A percentile compares a stretch with the other conserved stretches of the same genome.
These are phyloP conservation scores for Nothobranchius kuhntae DNA, from an alignment of 2,113 vertebrate species.

Conservation along the genomic window DNA sequence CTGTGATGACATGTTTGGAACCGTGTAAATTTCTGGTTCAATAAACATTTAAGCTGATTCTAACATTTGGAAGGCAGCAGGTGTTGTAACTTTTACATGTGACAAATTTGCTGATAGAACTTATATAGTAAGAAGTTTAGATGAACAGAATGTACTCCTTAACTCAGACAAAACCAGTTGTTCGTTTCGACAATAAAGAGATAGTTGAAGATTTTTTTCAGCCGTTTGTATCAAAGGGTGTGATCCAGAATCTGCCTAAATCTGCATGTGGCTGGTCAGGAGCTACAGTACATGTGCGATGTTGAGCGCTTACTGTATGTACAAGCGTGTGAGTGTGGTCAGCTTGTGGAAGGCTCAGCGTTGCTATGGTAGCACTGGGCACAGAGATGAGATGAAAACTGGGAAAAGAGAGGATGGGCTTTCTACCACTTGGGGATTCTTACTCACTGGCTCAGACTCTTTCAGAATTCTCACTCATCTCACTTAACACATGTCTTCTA, in stretches of 20 bases:
- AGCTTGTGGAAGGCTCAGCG: constrained; percentile 45
- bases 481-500: constrained; percentile 45
- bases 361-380: constrained; percentile 63
- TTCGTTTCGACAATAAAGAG: background rate
- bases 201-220: constrained; percentile 1
- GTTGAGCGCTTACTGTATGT: constrained; percentile 6
- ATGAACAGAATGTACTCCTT: too few species aligned
- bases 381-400: constrained; percentile 41
- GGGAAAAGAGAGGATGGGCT: constrained; percentile 39
- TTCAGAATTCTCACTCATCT: constrained; percentile 47
- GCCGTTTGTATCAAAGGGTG: background rate
- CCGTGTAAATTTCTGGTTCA: constrained; percentile 18
- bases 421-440: constrained; percentile 46
- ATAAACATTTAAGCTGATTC: constrained; percentile 14
- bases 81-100: background rate
- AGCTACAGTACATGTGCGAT: constrained; percentile 22
- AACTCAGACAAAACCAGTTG: background rate
- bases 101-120: background rate
- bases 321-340: constrained; percentile 37
- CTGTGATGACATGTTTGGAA: constrained; percentile 43
- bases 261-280: constrained; percentile 11
- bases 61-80: background rate
- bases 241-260: constrained; percentile 1
- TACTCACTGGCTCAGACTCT: constrained; percentile 42
- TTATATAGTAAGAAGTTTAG: background rate